These are phyloP conservation scores for Cydia fagiglandana DNA, from an alignment of 1,140 invertebrate genomes.

Conservation along the genomic window DNA sequence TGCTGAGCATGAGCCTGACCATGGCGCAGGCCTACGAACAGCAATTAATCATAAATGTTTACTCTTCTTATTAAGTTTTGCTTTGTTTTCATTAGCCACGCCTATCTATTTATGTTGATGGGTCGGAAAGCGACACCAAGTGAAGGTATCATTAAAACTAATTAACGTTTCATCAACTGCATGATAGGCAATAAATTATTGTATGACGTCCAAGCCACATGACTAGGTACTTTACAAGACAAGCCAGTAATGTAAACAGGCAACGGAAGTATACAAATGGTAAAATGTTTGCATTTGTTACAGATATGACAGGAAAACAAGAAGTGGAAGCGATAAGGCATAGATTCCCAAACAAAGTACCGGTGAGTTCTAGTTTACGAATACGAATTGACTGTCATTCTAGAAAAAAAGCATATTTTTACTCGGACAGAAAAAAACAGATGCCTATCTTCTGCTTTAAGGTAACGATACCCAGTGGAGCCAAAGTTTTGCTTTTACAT, in stretches of 20 bases:
- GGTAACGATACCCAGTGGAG: too few species aligned
- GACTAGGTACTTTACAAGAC: not conserved
- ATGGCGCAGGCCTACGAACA: too few species aligned
- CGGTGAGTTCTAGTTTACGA: conserved; percentile 66
- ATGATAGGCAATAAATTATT: not conserved
- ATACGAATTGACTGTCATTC: conserved; percentile 1
- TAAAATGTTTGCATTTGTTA: conserved; percentile 39
- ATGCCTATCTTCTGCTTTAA: too few species aligned
- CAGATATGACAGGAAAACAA: conserved; percentile 71
- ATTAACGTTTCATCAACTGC: not conserved
- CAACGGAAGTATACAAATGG: not conserved
- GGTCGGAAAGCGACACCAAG: not conserved
- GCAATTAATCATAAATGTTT: too few species aligned
- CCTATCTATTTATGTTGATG: too few species aligned
- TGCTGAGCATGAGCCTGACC: too few species aligned
- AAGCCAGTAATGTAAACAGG: not conserved
- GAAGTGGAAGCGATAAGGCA: conserved; percentile 79
- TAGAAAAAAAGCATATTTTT: not conserved
- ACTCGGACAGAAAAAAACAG: too few species aligned
- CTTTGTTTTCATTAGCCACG: too few species aligned
- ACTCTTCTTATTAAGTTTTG: too few species aligned
- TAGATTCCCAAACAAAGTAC: conserved; percentile 80
- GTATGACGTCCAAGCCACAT: not conserved
- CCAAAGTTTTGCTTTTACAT: too few species aligned
- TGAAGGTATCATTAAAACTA: not conserved